These are phyloP conservation scores for Crotalus helleri DNA, from an alignment of 2,113 vertebrate species.

Conservation along the genomic window DNA sequence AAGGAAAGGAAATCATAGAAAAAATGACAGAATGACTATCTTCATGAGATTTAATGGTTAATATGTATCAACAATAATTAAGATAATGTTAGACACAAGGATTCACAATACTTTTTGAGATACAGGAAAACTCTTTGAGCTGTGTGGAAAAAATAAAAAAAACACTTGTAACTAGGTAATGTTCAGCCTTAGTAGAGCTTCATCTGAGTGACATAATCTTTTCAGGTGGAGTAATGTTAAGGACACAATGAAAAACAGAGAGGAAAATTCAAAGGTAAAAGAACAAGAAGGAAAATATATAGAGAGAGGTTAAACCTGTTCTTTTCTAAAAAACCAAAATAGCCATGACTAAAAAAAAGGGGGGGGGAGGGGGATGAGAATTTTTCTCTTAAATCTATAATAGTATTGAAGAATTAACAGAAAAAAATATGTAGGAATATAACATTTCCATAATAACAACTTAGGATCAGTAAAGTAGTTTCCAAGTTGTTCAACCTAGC, in stretches of 20 bases:
- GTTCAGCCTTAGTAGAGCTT: background rate
- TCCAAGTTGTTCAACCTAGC: too few relatives aligned
- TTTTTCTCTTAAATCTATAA: background rate
- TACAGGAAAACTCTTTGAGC: background rate
- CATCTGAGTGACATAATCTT: background rate
- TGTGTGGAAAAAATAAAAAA: background rate
- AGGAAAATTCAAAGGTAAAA: background rate
- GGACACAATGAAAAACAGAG: background rate
- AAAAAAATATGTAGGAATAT: background rate
- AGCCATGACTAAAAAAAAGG: background rate
- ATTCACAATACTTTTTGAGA: background rate
- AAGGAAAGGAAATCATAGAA: background rate
- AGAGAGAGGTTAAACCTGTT: background rate
- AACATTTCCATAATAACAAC: background rate
- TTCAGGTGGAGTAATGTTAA: background rate
- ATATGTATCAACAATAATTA: background rate
- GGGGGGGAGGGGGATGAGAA: too few relatives aligned
- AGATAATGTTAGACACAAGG: background rate
- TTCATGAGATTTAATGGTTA: background rate
- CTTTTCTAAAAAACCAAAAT: background rate
- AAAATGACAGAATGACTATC: background rate
- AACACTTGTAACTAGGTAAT: background rate
- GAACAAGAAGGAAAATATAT: background rate
- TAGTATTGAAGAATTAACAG: background rate
- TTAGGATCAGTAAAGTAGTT: background rate